These are phyloP conservation scores for Chrysotoxum bicinctum DNA, from an alignment of 2,888 invertebrate genomes.

Conservation along the genomic window DNA sequence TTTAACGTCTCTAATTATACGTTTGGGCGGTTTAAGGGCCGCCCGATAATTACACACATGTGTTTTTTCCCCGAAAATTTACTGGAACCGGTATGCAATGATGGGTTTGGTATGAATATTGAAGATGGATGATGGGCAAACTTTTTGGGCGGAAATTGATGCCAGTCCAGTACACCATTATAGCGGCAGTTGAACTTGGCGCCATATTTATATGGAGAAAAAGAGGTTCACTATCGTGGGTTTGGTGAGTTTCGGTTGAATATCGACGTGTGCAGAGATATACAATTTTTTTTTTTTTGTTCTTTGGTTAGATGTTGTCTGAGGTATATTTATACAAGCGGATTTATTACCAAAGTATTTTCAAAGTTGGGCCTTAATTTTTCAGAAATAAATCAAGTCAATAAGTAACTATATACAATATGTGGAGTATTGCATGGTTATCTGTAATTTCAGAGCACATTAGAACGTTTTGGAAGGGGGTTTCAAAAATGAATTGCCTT, in stretches of 20 bases:
- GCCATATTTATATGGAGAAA: neutral
- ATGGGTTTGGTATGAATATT: conserved; percentile 12
- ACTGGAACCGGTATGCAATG: neutral
- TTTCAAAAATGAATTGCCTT: conserved; percentile 11
- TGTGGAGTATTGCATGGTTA: conserved; percentile 10
- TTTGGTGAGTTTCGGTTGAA: conserved; percentile 3
- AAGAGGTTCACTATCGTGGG: neutral
- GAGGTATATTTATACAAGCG: neutral
- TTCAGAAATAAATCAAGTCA: conserved; percentile 48
- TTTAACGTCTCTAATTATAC: conserved; percentile 34
- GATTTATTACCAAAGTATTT: conserved; percentile 14
- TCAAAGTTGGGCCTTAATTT: conserved; percentile 11
- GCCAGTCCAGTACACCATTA: neutral
- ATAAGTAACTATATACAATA: neutral
- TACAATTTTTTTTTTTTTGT: neutral
- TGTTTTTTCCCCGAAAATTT: neutral
- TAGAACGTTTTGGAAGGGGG: neutral
- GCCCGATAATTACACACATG: conserved; percentile 24
- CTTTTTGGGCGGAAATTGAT: neutral
- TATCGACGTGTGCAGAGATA: neutral
- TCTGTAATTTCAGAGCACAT: conserved; percentile 3
- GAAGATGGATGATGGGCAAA: conserved; percentile 5
- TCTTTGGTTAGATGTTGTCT: neutral
- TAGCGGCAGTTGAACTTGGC: conserved; percentile 15
- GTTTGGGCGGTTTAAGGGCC: conserved; percentile 23